phyloP scores from a whole-genome alignment of 1,140 invertebrate genomes.

The Pteromalus puparum region DNA sequence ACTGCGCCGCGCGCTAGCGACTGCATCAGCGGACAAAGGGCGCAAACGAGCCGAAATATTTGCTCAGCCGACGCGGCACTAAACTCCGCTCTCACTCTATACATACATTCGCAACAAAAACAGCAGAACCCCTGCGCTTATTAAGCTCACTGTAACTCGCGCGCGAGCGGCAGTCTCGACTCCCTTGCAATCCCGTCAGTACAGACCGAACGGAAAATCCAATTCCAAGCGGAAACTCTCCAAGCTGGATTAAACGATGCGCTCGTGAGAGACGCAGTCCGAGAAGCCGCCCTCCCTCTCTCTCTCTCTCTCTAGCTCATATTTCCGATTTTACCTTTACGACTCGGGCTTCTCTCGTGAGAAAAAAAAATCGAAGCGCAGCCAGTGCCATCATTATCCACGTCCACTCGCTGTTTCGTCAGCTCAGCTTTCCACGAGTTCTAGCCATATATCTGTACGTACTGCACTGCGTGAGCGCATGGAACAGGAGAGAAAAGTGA shows the following conservation, averaged over 20 bases:
- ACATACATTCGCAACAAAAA: background rate
- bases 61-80: background rate
- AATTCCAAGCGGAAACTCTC: background rate
- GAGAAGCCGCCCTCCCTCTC: too few species aligned
- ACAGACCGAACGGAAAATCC: background rate
- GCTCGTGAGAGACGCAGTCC: too few species aligned
- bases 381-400: background rate
- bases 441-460: background rate
- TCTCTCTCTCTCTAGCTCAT: too few species aligned
- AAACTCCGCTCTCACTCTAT: background rate
- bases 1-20: too few species aligned
- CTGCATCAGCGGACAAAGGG: background rate
- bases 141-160: background rate
- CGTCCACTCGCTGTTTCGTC: background rate
- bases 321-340: too few species aligned
- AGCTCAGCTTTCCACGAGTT: background rate
- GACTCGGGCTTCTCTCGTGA: background rate
- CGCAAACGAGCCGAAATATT: background rate
- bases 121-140: background rate
- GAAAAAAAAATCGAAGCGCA: background rate
- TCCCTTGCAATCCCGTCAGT: background rate
- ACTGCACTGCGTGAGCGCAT: too few species aligned
- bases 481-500: background rate
- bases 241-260: slow-evolving; percentile 7
- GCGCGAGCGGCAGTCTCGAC: background rate